These are phyloP conservation scores for Zingel zingel DNA, from an alignment of 2,113 vertebrate genomes.

Conservation along the genomic window DNA sequence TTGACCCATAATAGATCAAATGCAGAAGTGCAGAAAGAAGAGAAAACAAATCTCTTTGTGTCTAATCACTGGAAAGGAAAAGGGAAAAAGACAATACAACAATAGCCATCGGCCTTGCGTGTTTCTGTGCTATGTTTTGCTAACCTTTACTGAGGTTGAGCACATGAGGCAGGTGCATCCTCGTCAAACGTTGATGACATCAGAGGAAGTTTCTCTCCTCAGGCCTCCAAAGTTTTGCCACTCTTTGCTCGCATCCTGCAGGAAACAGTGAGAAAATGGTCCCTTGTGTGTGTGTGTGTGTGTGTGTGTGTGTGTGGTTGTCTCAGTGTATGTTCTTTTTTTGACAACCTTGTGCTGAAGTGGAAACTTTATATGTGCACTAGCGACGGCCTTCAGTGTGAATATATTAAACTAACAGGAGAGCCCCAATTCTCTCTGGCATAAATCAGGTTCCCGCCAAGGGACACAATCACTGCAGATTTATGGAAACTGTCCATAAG, in stretches of 20 bases:
- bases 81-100: slow-evolving; percentile 57
- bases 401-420: slow-evolving; percentile 53
- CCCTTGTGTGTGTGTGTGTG: slow-evolving; percentile 11
- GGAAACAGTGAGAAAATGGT: slow-evolving; percentile 54
- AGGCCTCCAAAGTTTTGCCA: slow-evolving; percentile 41
- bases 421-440: slow-evolving; percentile 51
- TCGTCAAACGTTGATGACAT: slow-evolving; percentile 70
- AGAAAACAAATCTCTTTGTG: slow-evolving; percentile 28
- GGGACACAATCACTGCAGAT: slow-evolving; percentile 55
- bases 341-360: slow-evolving; percentile 66
- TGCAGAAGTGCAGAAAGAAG: slow-evolving; percentile 13
- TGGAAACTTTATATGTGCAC: slow-evolving; percentile 54
- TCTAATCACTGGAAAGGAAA: slow-evolving; percentile 68
- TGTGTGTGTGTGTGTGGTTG: slow-evolving; percentile 22
- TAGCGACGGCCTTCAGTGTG: slow-evolving; percentile 61
- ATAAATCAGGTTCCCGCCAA: slow-evolving; percentile 58
- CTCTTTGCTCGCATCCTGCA: slow-evolving; percentile 61
- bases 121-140: slow-evolving; percentile 36
- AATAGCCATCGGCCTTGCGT: slow-evolving; percentile 54
- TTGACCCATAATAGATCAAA: slow-evolving; percentile 14
- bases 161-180: slow-evolving; percentile 78
- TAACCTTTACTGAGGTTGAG: slow-evolving; percentile 64
- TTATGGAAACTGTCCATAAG: slow-evolving; percentile 30
- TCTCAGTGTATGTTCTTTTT: slow-evolving; percentile 45
- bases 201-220: slow-evolving; percentile 76